Evolutionary conservation across 2,113 vertebrate genomes (phyloP).

Genomic region (Aptenodytes forsteri): DNA sequence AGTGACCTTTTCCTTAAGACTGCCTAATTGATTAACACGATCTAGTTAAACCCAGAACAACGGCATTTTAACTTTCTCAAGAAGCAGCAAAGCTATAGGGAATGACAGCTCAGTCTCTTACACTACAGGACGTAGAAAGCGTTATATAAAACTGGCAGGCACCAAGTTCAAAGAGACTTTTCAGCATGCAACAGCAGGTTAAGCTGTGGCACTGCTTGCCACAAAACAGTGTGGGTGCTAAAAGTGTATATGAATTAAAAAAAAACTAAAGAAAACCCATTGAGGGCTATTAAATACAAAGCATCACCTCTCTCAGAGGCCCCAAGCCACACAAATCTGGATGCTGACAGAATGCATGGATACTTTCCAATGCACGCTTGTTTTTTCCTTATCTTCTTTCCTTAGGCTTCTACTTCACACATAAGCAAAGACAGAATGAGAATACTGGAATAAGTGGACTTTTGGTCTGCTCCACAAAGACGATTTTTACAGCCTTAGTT

Average conservation of each 20-base stretch:
- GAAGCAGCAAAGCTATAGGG: neutral
- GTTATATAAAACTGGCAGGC: neutral
- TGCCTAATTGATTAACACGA: neutral
- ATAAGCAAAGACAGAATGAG: neutral
- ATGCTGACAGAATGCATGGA: neutral
- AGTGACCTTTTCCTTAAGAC: neutral
- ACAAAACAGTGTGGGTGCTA: neutral
- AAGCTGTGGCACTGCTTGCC: neutral
- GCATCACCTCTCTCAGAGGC: neutral
- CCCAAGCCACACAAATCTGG: neutral
- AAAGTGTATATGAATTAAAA: neutral
- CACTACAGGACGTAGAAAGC: rapidly evolving
- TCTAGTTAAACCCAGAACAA: neutral
- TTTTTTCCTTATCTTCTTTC: neutral
- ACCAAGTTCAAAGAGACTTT: neutral
- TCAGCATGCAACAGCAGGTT: neutral
- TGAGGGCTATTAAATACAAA: neutral
- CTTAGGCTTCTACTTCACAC: neutral
- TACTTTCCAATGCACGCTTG: neutral
- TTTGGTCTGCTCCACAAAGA: neutral
- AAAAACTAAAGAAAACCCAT: neutral
- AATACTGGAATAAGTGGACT: neutral
- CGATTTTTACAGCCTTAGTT: neutral
- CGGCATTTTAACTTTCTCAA: neutral
- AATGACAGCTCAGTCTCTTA: neutral